Evolutionary conservation across 2,797 vertebrate species (phyloP).

Genomic region (Danio albolineatus): DNA sequence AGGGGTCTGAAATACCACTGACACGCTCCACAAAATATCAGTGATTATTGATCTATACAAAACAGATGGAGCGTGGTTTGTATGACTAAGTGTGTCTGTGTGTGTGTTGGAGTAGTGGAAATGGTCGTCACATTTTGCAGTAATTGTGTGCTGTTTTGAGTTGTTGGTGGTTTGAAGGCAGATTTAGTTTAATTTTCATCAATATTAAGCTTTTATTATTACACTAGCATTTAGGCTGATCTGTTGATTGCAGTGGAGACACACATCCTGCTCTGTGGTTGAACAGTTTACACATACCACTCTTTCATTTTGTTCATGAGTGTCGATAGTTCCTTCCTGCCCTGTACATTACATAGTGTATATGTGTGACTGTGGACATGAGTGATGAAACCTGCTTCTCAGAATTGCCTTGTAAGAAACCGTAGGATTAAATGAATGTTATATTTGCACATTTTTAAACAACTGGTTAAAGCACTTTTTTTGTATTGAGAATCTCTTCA

Average conservation of each 20-base stretch:
- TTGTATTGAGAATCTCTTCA: background rate
- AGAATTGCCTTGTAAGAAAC: background rate
- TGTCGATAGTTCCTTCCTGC: constrained; percentile 47
- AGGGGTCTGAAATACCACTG: constrained; percentile 12
- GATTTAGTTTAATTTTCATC: background rate
- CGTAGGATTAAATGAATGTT: background rate
- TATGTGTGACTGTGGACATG: constrained; percentile 24
- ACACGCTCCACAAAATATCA: constrained; percentile 14
- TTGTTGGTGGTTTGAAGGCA: background rate
- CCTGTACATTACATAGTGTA: constrained; percentile 2
- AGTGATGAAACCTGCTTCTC: constrained; percentile 1
- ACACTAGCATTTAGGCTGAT: background rate
- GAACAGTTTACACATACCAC: constrained; percentile 19
- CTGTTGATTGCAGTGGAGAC: constrained; percentile 34
- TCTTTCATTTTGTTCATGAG: constrained; percentile 12
- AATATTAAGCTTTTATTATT: background rate
- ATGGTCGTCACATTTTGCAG: background rate
- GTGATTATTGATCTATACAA: constrained; percentile 47
- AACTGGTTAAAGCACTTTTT: background rate
- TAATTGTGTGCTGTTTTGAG: background rate
- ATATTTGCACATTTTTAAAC: background rate
- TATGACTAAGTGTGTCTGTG: constrained; percentile 4
- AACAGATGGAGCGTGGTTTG: constrained; percentile 11
- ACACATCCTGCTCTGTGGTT: constrained; percentile 53
- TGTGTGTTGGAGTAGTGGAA: background rate